Evolutionary conservation across 1,140 invertebrate genomes (phyloP).

Genomic region (Hypothenemus hampei): DNA sequence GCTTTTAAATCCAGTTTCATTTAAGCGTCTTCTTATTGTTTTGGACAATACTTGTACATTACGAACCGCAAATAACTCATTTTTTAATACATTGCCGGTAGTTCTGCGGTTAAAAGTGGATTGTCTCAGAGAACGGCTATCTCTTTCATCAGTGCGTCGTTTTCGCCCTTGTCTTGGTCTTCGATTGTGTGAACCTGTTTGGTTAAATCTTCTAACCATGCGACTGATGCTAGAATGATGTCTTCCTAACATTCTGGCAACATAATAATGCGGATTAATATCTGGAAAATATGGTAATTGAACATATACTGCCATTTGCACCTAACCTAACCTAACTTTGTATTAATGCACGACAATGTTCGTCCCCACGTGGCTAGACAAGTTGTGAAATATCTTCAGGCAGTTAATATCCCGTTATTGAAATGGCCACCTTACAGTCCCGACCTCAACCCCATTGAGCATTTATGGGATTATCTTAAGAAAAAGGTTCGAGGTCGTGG

Average conservation of each 20-base stretch:
- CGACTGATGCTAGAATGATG: too few relatives aligned
- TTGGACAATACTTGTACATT: background rate
- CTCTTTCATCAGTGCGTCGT: too few relatives aligned
- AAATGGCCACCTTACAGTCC: constrained; percentile 21
- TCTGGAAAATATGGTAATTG: constrained; percentile 16
- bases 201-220: too few relatives aligned
- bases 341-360: constrained; percentile 27
- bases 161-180: too few relatives aligned
- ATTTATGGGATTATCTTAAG: constrained; percentile 14
- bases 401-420: constrained; percentile 6
- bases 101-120: too few relatives aligned
- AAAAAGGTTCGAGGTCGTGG: background rate
- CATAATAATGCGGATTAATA: constrained; percentile 15
- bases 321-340: constrained; percentile 10
- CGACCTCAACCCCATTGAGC: constrained; percentile 20
- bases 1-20: constrained; percentile 3
- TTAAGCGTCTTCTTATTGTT: constrained; percentile 1
- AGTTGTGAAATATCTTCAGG: constrained; percentile 10
- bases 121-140: too few relatives aligned
- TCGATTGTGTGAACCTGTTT: too few relatives aligned
- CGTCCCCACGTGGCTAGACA: constrained; percentile 18
- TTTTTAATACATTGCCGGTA: too few relatives aligned
- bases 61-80: too few relatives aligned
- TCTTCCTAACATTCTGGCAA: too few relatives aligned
- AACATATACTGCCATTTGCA: constrained; percentile 21